Base-by-base conservation (phyloP, 2,113 vertebrate species). In the Carassius carassius region DNA sequence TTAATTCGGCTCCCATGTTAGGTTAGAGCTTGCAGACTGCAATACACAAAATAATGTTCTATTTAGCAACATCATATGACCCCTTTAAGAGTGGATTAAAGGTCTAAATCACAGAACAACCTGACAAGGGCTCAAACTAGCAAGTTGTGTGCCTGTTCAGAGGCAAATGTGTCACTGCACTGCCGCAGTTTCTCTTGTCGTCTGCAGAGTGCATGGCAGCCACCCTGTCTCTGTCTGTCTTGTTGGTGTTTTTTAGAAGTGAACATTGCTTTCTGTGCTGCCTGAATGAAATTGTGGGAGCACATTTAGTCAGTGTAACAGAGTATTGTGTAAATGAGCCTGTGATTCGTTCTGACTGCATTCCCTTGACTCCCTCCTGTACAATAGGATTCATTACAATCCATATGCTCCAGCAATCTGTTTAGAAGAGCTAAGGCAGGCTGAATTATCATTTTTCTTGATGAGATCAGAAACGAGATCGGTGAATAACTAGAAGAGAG, bases 81-180 rank as follows among this genome's bases (percentile, higher is more conserved):
- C 29, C 29, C 29, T 29, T 29, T 91, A 90, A 90, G 16, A 88
- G 88, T 75, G 90, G 91, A 92, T 93, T 91, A 91, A 88, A 86
- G 67, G 73, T 87, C 85, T 84, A 80, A 84, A 89, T 90, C 85
- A 86, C 37, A 75, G 83, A 87, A 6, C 4, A 89, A 91, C 85
- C 85, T 92, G 91, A 91, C 84, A 44, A 54, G 84, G 49, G 70
- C 60, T 32, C 70, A 82, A 80, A 88, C 82, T 62, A 83, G 70
- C 19, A 69, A 44, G 60, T 63, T 58, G 23, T 5, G 49, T 21
- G 41, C 21, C n/a, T 63, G 63, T 65, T 84, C 25, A 70, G 78
- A 76, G 29, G 19, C 23, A 32, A 29, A 35, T n/a, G 32, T 56
- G 37, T 54, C 78, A 72, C 51, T 37, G 32, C 29, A 21, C 25